Base-by-base conservation (phyloP, 2,113 vertebrate genomes). In the Hippocampus barbouri region DNA sequence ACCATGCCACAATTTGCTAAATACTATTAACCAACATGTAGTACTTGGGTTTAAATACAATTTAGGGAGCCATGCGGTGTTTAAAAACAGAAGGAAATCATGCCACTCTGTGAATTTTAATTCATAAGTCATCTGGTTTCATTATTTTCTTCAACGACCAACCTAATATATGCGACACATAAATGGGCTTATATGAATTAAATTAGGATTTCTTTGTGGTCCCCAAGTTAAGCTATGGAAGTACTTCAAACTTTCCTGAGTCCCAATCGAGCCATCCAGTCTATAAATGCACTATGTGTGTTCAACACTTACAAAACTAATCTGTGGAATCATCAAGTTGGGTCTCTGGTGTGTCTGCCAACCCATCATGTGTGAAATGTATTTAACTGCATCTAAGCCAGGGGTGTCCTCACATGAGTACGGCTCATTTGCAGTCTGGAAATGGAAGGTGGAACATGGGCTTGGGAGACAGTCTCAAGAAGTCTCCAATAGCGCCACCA, bases 1-100 rank as follows among this genome's bases (percentile, higher is more conserved):
- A 62, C 21, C 4, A 23, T 65, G 63, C 63, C 38, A 47, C 72
- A 56, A 74, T 70, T 82, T 43, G 41, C 11, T 70, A 72, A 75
- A 66, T 41, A 66, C 41, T 0, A n/a, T 49, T 74, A 53, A 63
- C 40, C 53, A 57, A 65, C 5, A 79, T 47, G 51, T 41, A 71
- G 25, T 18, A 40, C 12, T 4, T 12, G 0, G 16, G 1, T 25
- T 30, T 57, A 45, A 60, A 60, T 27, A 30, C 9, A 15, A 60
- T n/a, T n/a, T 21, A n/a, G 21, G 20, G 53, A 5, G 56, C 23
- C 23, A 14, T 27, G 27, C 25, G 10, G 56, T 10, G 27, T 59
- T 59, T 18, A 1, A 4, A 59, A 59, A 38, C 34, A 38, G 34
- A 38, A 38, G 6, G 34, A 10, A 59, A 27, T 25, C 23, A 14